Evolutionary conservation across 1,140 invertebrate genomes (phyloP), one percentile per base, ranked within the genome.

Genomic region (Aphaenogaster ashmeadi): DNA sequence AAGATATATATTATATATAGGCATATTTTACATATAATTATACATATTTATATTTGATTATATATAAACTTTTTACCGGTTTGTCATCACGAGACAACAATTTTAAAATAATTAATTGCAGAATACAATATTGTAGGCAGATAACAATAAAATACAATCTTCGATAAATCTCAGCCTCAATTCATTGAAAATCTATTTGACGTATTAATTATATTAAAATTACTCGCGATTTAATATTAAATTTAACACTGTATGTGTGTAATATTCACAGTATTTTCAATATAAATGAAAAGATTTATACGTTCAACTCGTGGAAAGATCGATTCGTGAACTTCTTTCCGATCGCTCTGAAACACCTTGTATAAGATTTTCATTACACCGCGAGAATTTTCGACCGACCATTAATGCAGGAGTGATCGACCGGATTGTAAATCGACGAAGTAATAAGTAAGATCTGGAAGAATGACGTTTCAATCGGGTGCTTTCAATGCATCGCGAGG

Each of bases 391-490:
- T 15, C 27, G 13, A 36, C 33, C 18, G 18, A 36, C 2, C 27
- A 8, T 64, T n/a, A 64, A 38, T 52, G n/a, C 13, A 18, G 15
- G 41, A 27, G n/a, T 6, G 36, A 69, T 69, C 27, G 33, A 50
- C 52, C 18, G 2, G 44, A 38, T 38, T 52, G 47, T 11, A 44
- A 81, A 71, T 81, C n/a, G 36, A 56, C n/a, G 15, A 58, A 18
- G 18, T 33, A 60, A 83, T 44, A 44, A 58, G 38, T 44, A 36
- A 83, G 38, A 83, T 69, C 47, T 27, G 47, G 41, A n/a, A 52
- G 44, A 80, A 69, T n/a, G 44, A 38, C 44, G 44, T 54, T 41
- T 56, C 78, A 71, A 56, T 71, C 78, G 47, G 54, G 8, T 7
- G n/a, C 18, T 27, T 27, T 27, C 27, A 27, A 27, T 33, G 38